phyloP scores from a whole-genome alignment of 2,888 invertebrate genomes.

The Pyrocoelia pectoralis region DNA sequence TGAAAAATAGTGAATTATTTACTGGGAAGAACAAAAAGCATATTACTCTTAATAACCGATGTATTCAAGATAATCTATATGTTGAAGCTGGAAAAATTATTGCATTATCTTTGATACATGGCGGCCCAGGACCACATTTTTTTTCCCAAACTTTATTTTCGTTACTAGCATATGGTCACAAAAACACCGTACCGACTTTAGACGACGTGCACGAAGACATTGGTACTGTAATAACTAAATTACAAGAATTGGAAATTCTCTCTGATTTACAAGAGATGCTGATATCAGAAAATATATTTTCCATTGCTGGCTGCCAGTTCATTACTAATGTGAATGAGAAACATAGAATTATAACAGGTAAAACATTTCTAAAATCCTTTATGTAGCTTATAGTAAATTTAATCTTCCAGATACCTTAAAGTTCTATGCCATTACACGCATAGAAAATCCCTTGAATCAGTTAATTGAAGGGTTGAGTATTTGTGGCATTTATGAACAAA shows the following conservation, averaged over 20 bases:
- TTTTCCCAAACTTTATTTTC: slow-evolving; percentile 7
- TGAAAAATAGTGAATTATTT: slow-evolving; percentile 20
- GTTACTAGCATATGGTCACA: neutral
- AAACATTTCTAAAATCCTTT: neutral
- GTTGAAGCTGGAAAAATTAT: slow-evolving; percentile 7
- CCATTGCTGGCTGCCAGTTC: neutral
- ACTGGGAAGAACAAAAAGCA: slow-evolving; percentile 16
- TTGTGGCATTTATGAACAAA: neutral
- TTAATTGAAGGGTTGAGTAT: slow-evolving; percentile 1
- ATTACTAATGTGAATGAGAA: neutral
- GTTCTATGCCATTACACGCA: neutral
- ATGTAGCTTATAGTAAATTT: neutral
- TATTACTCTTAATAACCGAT: neutral
- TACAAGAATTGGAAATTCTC: neutral
- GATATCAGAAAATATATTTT: slow-evolving; percentile 1
- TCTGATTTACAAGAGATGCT: neutral
- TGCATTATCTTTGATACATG: slow-evolving; percentile 3
- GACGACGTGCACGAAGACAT: neutral
- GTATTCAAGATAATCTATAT: neutral
- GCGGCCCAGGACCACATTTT: neutral
- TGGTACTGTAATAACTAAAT: neutral
- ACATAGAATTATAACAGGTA: neutral
- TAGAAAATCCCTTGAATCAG: neutral
- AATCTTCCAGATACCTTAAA: neutral
- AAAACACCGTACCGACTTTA: neutral